Conservation (phyloP, 2,113 vertebrate species). For the Cochlearius cochlearius region DNA sequence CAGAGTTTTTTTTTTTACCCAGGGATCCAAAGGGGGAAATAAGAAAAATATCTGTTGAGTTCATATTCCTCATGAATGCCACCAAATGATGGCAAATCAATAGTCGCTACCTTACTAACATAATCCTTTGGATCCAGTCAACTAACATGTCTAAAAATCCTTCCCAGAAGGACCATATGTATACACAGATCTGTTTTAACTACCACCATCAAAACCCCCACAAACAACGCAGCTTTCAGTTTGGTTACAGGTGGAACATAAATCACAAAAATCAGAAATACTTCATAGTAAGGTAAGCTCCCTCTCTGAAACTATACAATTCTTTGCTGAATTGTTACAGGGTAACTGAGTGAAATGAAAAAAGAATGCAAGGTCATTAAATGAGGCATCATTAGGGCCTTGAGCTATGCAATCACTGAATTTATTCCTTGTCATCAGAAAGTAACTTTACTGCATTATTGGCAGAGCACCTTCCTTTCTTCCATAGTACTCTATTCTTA, state of each 20-base stretch:
- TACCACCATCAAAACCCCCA: background rate
- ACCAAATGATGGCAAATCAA: conserved; percentile 3
- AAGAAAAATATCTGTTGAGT: background rate
- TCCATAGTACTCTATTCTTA: background rate
- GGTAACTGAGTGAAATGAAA: background rate
- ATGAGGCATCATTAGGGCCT: background rate
- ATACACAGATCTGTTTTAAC: background rate
- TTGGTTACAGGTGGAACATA: background rate
- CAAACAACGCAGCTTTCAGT: background rate
- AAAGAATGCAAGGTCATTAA: background rate
- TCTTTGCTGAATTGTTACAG: background rate
- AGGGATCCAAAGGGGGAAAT: background rate
- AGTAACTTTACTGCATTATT: background rate
- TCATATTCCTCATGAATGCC: background rate
- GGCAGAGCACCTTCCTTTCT: background rate
- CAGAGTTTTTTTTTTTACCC: conserved; percentile 3
- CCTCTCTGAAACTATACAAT: background rate
- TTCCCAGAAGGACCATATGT: background rate
- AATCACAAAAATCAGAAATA: background rate
- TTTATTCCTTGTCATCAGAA: background rate
- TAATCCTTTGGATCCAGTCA: background rate
- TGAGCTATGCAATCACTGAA: background rate
- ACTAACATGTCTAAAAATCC: background rate
- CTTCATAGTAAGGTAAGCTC: background rate
- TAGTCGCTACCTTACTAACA: background rate